phyloP scores from a whole-genome alignment of 2,888 invertebrate species.

The Tortricodes alternella region DNA sequence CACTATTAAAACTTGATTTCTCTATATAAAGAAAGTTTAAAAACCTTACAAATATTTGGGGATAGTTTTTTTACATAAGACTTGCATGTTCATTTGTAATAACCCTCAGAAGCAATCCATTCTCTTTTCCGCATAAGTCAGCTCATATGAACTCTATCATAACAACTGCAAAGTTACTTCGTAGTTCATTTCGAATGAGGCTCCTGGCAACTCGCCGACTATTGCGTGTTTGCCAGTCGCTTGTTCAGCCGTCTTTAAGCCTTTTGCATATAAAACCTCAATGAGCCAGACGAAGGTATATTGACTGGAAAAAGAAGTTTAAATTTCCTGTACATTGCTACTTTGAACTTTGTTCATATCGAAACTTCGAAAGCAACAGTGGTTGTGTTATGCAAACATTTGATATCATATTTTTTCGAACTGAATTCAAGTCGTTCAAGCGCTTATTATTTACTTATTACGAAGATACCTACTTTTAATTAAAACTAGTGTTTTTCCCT shows the following conservation, averaged over 20 bases:
- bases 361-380: not conserved
- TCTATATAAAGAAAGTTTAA: too few species aligned
- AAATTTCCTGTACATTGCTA: conserved; percentile 17
- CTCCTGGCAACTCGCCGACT: conserved; percentile 18
- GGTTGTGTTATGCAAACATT: not conserved
- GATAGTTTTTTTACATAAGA: not conserved
- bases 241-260: conserved; percentile 27
- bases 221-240: conserved; percentile 28
- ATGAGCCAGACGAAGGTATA: conserved; percentile 10
- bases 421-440: too few species aligned
- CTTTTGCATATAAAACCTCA: conserved; percentile 26
- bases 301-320: conserved; percentile 21
- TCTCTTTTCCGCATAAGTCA: not conserved
- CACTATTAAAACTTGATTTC: too few species aligned
- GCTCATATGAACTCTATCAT: conserved; percentile 11
- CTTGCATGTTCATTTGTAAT: not conserved
- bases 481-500: too few species aligned
- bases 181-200: conserved; percentile 19
- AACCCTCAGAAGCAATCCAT: not conserved
- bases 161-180: conserved; percentile 15
- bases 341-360: conserved; percentile 10
- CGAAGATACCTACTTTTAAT: too few species aligned
- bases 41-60: not conserved
- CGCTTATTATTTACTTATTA: too few species aligned
- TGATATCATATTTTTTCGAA: not conserved